Percentiles rank a stretch among this genome's conserved stretches.
Conservation (phyloP, 2,113 vertebrate species). For the Apodemus speciosus region DNA sequence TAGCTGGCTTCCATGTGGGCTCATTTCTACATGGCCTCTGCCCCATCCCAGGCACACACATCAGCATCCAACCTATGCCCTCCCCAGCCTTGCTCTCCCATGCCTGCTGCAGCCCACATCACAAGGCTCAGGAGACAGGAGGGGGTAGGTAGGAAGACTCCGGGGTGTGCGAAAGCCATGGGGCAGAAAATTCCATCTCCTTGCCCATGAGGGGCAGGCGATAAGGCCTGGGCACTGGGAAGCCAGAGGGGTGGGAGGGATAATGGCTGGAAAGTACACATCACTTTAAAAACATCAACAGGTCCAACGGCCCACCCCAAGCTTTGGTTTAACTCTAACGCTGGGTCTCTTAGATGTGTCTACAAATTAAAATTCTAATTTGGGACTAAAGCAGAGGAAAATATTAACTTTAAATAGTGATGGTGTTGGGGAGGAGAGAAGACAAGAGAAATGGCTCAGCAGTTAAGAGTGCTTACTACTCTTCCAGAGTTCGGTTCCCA, state of each 20-base stretch:
- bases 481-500: background rate
- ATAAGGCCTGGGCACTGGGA: background rate
- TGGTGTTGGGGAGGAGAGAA: no score
- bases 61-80: background rate
- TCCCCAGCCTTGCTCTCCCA: background rate
- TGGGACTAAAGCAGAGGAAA: background rate
- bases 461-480: background rate
- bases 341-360: background rate
- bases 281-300: background rate
- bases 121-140: background rate
- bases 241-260: background rate
- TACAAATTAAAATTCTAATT: constrained; percentile 41
- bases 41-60: no score
- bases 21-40: background rate
- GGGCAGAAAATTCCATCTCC: background rate
- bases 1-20: background rate
- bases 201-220: background rate
- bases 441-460: background rate
- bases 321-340: background rate
- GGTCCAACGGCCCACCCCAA: background rate
- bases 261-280: background rate
- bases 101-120: background rate
- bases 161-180: background rate
- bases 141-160: background rate
- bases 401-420: background rate